Base-by-base conservation (phyloP, 2,888 invertebrate species). In the Heteropelma amictum region DNA sequence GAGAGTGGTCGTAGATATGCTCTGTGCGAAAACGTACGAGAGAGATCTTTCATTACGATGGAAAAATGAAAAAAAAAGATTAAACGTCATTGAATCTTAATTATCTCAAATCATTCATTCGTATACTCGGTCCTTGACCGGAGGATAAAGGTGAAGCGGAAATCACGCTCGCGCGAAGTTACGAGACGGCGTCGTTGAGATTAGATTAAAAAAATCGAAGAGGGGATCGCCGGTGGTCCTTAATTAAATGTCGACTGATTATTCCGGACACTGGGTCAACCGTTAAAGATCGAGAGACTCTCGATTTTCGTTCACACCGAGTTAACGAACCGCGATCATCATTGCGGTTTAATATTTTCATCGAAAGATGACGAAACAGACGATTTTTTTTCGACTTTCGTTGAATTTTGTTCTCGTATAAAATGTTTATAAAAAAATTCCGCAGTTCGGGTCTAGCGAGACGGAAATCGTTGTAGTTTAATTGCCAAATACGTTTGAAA, bases 81-180 rank as follows among this genome's bases (percentile, higher is more conserved):
- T 77, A 80, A 69, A 77, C 70, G 69, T 67, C 19, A 69, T 75
- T 54, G 67, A 71, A 69, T 78, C 80, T 81, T 84, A 84, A 85
- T 84, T 84, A 85, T 83, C 83, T 84, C 84, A 85, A 85, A 84
- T 81, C 81, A 81, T 85, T 84, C 78, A 82, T 82, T 82, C 80
- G 79, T 82, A 79, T 65, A 49, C 75, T 42, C 54, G 35, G 35
- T 23, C 30, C n/a, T 8, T 23, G 33, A 6, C 28, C 28, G 45
- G 56, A 30, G 26, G 35, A 64, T 60, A 53, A 26, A 72, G 60
- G 64, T 72, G 63, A 21, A 51, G 10, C 51, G 60, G 47, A 47
- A 72, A 65, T 58, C 53, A 7, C 47, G 60, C n/a, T n/a, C 54
- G 63, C 28, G 64, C n/a, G 12, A 33, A 56, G 42, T 33, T 17